Conservation (phyloP, 2,888 invertebrate species). For the Nycteola revayana region DNA sequence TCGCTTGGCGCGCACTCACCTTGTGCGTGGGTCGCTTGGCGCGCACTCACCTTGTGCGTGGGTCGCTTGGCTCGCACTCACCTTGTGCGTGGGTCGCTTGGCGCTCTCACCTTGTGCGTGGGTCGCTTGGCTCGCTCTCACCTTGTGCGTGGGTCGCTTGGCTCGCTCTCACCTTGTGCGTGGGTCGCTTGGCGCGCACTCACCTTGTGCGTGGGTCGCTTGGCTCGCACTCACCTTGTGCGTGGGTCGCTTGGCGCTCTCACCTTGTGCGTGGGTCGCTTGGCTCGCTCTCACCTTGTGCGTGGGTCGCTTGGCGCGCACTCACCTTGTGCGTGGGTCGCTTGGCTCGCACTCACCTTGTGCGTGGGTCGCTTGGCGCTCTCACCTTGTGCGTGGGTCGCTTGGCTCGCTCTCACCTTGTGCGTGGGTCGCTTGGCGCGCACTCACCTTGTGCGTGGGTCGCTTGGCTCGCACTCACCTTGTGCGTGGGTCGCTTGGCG, state of each 20-base stretch:
- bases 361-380: constrained; percentile 2
- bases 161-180: background rate
- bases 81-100: too few relatives aligned
- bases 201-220: constrained; percentile 1
- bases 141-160: background rate
- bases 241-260: background rate
- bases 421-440: background rate
- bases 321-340: background rate
- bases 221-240: constrained; percentile 15
- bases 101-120: background rate
- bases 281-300: background rate
- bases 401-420: background rate
- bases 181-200: background rate
- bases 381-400: background rate
- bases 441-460: constrained; percentile 1
- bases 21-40: too few relatives aligned
- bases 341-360: constrained; percentile 12
- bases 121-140: background rate
- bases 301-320: background rate
- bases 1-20: too few relatives aligned
- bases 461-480: background rate
- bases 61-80: too few relatives aligned
- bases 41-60: too few relatives aligned
- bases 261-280: background rate
- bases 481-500: too few relatives aligned